Evolutionary conservation across 2,797 vertebrate species (phyloP).

Genomic region (Pseudochirops corinnae): DNA sequence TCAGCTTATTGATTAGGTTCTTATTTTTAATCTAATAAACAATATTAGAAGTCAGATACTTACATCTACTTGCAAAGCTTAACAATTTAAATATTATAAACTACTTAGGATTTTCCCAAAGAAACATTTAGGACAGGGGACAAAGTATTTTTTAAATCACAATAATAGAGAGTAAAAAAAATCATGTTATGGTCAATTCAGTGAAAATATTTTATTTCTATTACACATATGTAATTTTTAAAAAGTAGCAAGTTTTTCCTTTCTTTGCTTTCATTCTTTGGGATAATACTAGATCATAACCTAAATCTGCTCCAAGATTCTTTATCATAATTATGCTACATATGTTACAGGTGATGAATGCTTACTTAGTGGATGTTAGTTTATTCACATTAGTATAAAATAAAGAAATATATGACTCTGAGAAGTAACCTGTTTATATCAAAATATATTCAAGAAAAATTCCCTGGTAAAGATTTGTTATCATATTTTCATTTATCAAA

Average conservation of each 20-base stretch:
- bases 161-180: neutral
- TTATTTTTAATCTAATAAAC: conserved; percentile 12
- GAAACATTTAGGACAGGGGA: conserved; percentile 6
- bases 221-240: neutral
- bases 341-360: neutral
- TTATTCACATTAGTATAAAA: neutral
- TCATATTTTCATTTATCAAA: neutral
- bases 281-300: neutral
- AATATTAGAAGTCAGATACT: neutral
- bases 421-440: neutral
- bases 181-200: neutral
- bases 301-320: neutral
- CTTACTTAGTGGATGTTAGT: accelerated
- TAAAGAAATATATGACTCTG: neutral
- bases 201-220: conserved; percentile 22
- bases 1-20: neutral
- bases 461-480: neutral
- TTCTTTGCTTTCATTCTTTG: neutral
- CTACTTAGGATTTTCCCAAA: neutral
- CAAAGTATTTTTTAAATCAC: neutral
- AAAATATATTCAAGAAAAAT: neutral
- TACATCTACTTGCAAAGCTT: neutral
- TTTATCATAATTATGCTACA: neutral
- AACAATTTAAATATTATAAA: neutral
- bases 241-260: conserved; percentile 17